Evolutionary conservation across 2,113 vertebrate species (phyloP).

Genomic region (Seriola dumerili): DNA sequence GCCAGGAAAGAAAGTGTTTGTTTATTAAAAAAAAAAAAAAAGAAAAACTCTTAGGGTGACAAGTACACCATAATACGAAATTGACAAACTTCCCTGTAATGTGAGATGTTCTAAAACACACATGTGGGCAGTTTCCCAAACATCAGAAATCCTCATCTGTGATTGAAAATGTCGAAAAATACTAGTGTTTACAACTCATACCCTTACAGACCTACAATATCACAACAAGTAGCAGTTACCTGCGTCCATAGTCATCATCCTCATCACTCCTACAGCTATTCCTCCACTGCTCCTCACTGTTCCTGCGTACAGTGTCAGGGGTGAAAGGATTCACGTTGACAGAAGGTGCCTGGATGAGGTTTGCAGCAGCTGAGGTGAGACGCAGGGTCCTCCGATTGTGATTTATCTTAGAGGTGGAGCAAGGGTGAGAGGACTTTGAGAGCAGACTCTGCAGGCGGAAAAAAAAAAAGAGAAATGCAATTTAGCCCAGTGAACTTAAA

Average conservation of each 20-base stretch:
- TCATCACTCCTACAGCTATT: constrained; percentile 79
- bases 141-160: not conserved
- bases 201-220: not conserved
- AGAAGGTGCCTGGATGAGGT: constrained; percentile 67
- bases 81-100: not conserved
- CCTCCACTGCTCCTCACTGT: constrained; percentile 81
- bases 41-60: not conserved
- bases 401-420: constrained; percentile 77
- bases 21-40: not conserved
- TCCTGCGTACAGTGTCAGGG: constrained; percentile 85
- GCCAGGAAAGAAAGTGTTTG: not conserved
- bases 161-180: not conserved
- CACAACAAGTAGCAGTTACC: constrained; percentile 52
- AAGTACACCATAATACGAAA: not conserved
- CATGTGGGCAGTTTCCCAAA: not conserved
- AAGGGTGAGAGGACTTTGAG: constrained; percentile 83
- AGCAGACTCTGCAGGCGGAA: constrained; percentile 82
- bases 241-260: constrained; percentile 71
- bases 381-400: constrained; percentile 75
- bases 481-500: not conserved
- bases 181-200: not conserved
- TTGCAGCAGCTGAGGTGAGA: constrained; percentile 62
- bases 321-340: constrained; percentile 98
- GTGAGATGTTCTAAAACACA: not conserved
- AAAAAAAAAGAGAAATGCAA: not conserved